Conservation (phyloP, 2,888 invertebrate genomes). For the Venusia cambrica region DNA sequence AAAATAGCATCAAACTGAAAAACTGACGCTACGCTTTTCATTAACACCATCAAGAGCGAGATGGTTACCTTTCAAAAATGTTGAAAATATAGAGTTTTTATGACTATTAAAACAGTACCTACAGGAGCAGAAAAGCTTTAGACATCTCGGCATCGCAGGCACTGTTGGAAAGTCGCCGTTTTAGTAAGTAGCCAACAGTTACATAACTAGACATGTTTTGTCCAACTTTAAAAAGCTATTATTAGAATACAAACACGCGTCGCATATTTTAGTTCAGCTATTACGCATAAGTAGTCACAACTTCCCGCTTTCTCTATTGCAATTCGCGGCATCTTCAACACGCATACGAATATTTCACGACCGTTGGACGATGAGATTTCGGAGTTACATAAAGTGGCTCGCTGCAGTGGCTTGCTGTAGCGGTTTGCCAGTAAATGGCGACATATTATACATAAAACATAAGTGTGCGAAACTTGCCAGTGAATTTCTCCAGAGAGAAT, state of each 20-base stretch:
- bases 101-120: too few relatives aligned
- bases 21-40: too few relatives aligned
- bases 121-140: too few relatives aligned
- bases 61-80: too few relatives aligned
- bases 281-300: conserved; percentile 26
- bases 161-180: too few relatives aligned
- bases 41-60: too few relatives aligned
- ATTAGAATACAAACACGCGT: conserved; percentile 26
- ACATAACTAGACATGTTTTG: conserved; percentile 18
- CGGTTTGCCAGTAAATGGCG: conserved; percentile 33
- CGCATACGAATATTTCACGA: conserved; percentile 24
- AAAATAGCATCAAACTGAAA: too few relatives aligned
- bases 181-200: too few relatives aligned
- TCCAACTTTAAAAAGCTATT: conserved; percentile 16
- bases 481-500: conserved; percentile 69
- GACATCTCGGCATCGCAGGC: too few relatives aligned
- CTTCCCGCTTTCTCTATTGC: conserved; percentile 34
- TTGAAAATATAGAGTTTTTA: too few relatives aligned
- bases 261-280: conserved; percentile 25
- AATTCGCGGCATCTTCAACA: conserved; percentile 29
- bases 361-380: conserved; percentile 19
- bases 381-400: conserved; percentile 34
- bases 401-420: conserved; percentile 32
- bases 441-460: conserved; percentile 65
- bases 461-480: conserved; percentile 44